These are phyloP conservation scores for Chymomyza caudatula DNA, from an alignment of 2,888 invertebrate species.

Conservation along the genomic window DNA sequence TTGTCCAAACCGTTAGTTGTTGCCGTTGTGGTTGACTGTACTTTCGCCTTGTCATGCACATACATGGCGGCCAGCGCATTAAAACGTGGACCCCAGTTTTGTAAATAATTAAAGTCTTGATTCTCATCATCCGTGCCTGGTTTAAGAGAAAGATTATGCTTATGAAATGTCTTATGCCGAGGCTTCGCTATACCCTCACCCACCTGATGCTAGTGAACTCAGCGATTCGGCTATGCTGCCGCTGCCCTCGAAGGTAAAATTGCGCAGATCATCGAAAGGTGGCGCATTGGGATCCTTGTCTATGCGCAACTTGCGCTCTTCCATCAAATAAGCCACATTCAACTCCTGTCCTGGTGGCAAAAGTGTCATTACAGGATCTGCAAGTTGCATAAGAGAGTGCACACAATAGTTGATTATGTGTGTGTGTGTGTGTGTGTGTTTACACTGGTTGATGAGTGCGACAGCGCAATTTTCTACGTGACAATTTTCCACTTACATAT, in stretches of 20 bases:
- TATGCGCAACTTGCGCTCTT: constrained; percentile 95
- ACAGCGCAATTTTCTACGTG: constrained; percentile 10
- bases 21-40: constrained; percentile 31
- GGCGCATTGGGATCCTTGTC: constrained; percentile 98
- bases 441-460: constrained; percentile 6
- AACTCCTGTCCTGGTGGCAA: constrained; percentile 82
- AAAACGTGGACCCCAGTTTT: constrained; percentile 98
- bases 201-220: constrained; percentile 96
- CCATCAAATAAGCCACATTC: constrained; percentile 96
- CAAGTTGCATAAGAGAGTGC: constrained; percentile 5
- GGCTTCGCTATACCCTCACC: background rate
- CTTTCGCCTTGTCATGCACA: constrained; percentile 78
- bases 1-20: constrained; percentile 36
- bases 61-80: constrained; percentile 98
- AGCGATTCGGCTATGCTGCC: constrained; percentile 98
- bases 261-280: constrained; percentile 98
- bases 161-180: background rate
- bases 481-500: constrained; percentile 76
- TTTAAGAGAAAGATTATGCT: constrained; percentile 19
- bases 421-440: background rate
- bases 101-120: constrained; percentile 97
- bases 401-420: background rate
- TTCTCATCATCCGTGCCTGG: constrained; percentile 95
- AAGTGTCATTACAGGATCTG: constrained; percentile 83
- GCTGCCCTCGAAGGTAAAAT: constrained; percentile 99